These are phyloP conservation scores for Nephrotoma appendiculata DNA, from an alignment of 2,888 invertebrate genomes.

Conservation along the genomic window DNA sequence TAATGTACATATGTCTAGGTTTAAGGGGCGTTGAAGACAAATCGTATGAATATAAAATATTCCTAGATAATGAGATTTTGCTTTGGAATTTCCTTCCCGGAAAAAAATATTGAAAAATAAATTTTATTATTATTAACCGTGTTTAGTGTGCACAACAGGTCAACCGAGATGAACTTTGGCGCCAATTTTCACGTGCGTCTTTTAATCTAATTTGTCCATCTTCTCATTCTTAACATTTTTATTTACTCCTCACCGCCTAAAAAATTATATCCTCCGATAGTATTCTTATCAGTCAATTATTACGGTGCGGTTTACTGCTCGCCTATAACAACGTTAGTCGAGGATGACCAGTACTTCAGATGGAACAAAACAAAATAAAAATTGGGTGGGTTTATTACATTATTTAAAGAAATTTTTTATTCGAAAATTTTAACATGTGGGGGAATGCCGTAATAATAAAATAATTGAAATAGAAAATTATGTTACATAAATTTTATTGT, in stretches of 20 bases:
- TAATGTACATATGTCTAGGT: neutral
- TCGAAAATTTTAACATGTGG: neutral
- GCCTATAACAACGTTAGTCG: neutral
- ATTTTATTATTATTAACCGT: neutral
- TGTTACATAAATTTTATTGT: too few relatives aligned
- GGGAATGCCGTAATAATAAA: neutral
- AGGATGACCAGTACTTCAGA: neutral
- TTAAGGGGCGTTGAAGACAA: neutral
- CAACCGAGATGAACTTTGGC: too few relatives aligned
- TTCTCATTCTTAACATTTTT: too few relatives aligned
- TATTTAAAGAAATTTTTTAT: neutral
- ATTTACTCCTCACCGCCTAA: too few relatives aligned
- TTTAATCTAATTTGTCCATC: too few relatives aligned
- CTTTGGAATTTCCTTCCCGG: neutral
- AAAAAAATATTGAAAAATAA: neutral
- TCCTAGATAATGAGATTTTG: neutral
- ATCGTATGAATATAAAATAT: neutral
- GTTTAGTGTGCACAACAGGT: neutral
- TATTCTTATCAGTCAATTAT: too few relatives aligned
- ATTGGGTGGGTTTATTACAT: neutral
- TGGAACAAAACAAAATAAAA: neutral
- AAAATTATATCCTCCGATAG: too few relatives aligned
- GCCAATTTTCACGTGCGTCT: too few relatives aligned
- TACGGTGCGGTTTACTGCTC: too few relatives aligned
- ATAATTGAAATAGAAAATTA: neutral